Percentiles rank a stretch among this genome's conserved stretches.
Evolutionary conservation across 2,888 invertebrate species (phyloP).

Genomic region (Entomobrya proxima): DNA sequence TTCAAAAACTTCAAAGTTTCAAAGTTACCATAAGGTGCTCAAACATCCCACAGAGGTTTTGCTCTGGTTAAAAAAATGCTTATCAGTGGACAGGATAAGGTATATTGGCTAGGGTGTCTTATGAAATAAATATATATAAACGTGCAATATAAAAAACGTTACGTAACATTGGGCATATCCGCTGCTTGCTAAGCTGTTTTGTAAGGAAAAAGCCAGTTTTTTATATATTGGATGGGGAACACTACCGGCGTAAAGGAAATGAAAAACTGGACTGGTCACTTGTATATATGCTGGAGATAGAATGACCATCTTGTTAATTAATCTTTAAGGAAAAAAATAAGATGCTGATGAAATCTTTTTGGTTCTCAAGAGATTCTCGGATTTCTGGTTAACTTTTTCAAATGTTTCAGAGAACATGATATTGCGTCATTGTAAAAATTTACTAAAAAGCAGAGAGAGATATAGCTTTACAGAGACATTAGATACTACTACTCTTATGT

Average conservation of each 20-base stretch:
- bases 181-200: not conserved
- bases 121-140: not conserved
- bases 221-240: not conserved
- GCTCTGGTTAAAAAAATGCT: not conserved
- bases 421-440: too few relatives aligned
- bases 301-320: constrained; percentile 34
- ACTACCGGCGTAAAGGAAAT: not conserved
- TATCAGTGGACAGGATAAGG: too few relatives aligned
- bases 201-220: not conserved
- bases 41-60: not conserved
- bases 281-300: not conserved
- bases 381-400: not conserved
- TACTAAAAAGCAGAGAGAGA: too few relatives aligned
- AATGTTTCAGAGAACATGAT: too few relatives aligned
- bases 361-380: not conserved
- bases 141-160: not conserved
- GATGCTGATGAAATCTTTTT: constrained; percentile 14
- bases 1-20: too few relatives aligned
- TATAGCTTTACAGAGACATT: too few relatives aligned
- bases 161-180: not conserved
- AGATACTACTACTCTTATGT: too few relatives aligned
- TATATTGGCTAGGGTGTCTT: not conserved
- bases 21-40: constrained; percentile 32
- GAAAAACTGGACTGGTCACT: constrained; percentile 24
- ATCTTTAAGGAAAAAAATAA: not conserved